Percentiles rank a stretch among this genome's conserved stretches.
Conservation (phyloP, 1,140 invertebrate genomes). For the Hylaeus volcanicus region DNA sequence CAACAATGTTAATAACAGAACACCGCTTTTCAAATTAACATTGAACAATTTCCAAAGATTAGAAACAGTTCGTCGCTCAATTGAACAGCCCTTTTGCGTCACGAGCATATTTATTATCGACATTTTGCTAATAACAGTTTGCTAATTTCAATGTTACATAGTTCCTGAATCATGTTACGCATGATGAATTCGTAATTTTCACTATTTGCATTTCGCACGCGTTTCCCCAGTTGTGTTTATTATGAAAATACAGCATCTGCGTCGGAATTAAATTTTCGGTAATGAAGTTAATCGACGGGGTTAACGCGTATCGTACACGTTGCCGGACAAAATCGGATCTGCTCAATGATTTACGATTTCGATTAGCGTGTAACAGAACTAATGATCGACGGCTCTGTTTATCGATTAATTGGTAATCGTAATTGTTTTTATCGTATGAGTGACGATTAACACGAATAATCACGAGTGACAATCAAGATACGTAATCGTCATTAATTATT, state of each 20-base stretch:
- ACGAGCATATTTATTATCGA: neutral
- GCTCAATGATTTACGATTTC: too few relatives aligned
- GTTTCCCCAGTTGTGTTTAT: neutral
- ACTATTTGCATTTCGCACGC: conserved; percentile 9
- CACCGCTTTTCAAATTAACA: neutral
- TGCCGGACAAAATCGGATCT: too few relatives aligned
- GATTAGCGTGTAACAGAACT: too few relatives aligned
- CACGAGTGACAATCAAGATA: too few relatives aligned
- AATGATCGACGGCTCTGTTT: too few relatives aligned
- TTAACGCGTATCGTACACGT: neutral
- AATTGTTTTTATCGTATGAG: too few relatives aligned
- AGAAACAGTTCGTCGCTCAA: neutral
- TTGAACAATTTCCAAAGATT: neutral
- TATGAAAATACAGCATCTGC: conserved; percentile 52
- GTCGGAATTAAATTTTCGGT: conserved; percentile 30
- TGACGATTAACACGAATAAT: too few relatives aligned
- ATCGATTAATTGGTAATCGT: too few relatives aligned
- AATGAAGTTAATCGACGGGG: conserved; percentile 44
- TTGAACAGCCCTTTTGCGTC: neutral
- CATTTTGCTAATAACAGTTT: conserved; percentile 3
- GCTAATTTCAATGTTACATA: conserved; percentile 19
- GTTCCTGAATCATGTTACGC: conserved; percentile 1
- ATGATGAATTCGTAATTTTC: conserved; percentile 35
- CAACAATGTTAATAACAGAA: too few relatives aligned
- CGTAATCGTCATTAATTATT: too few relatives aligned